These are phyloP conservation scores for Mesochorus sp. DNA, from an alignment of 2,888 invertebrate species.

Conservation along the genomic window DNA sequence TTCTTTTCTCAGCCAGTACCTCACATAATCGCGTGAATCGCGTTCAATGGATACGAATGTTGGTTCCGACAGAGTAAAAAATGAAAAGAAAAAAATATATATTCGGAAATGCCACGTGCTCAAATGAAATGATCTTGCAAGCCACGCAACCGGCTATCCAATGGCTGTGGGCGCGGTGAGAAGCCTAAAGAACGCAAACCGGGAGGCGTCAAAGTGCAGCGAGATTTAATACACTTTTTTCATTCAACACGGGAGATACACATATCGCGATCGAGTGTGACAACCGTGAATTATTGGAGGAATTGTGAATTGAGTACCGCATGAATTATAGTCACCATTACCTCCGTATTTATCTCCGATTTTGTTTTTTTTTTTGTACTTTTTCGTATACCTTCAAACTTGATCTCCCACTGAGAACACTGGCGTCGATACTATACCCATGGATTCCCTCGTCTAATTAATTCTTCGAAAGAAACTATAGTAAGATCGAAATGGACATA, in stretches of 20 bases:
- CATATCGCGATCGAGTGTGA: not conserved
- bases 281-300: constrained; percentile 22
- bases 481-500: not conserved
- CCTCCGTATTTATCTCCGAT: constrained; percentile 31
- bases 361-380: not conserved
- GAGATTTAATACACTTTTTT: constrained; percentile 31
- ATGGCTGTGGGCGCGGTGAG: not conserved
- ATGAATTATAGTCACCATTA: constrained; percentile 32
- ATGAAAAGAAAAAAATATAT: not conserved
- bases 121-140: constrained; percentile 24
- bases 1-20: not conserved
- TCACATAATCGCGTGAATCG: not conserved
- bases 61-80: not conserved
- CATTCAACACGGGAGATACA: not conserved
- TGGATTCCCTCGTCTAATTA: not conserved
- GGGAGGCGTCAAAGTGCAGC: not conserved
- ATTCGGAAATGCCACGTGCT: constrained; percentile 18
- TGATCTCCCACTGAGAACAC: too few species aligned
- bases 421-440: not conserved
- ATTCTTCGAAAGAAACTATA: not conserved
- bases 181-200: not conserved
- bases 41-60: not conserved
- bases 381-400: not conserved
- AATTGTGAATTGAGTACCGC: constrained; percentile 23
- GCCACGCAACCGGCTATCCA: constrained; percentile 31